Conservation (phyloP, 2,888 invertebrate species). For the Alitta virens region DNA sequence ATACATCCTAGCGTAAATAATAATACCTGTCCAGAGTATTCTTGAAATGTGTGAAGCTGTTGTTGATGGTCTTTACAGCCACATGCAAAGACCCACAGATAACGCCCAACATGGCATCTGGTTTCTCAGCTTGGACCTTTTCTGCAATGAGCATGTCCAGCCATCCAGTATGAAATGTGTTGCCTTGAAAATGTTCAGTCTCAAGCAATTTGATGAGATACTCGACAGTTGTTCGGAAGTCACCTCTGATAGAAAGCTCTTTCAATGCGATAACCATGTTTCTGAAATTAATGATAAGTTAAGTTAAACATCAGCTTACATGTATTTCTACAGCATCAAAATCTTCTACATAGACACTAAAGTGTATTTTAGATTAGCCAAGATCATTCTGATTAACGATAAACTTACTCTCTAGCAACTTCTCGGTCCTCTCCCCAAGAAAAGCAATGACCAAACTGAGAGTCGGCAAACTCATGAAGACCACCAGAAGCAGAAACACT, state of each 20-base stretch:
- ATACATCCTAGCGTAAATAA: no score
- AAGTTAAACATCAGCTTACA: no score
- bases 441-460: conserved; percentile 99
- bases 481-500: conserved; percentile 97
- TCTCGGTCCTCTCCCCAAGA: conserved; percentile 98
- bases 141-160: conserved; percentile 92
- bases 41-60: conserved; percentile 86
- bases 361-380: neutral
- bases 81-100: conserved; percentile 91
- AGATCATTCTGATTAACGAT: neutral
- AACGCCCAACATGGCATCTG: conserved; percentile 86
- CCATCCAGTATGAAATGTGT: conserved; percentile 95
- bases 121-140: conserved; percentile 85
- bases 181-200: conserved; percentile 81
- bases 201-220: conserved; percentile 94
- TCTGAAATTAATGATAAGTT: conserved; percentile 58
- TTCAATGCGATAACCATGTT: conserved; percentile 96
- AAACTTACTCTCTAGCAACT: conserved; percentile 57
- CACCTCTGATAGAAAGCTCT: conserved; percentile 94
- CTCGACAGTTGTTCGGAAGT: conserved; percentile 97
- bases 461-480: conserved; percentile 98
- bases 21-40: conserved; percentile 80
- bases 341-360: no score
- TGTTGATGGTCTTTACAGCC: conserved; percentile 80
- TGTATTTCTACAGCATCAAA: no score